phyloP scores from a whole-genome alignment of 2,797 vertebrate species.

The Sphenodon punctatus region DNA sequence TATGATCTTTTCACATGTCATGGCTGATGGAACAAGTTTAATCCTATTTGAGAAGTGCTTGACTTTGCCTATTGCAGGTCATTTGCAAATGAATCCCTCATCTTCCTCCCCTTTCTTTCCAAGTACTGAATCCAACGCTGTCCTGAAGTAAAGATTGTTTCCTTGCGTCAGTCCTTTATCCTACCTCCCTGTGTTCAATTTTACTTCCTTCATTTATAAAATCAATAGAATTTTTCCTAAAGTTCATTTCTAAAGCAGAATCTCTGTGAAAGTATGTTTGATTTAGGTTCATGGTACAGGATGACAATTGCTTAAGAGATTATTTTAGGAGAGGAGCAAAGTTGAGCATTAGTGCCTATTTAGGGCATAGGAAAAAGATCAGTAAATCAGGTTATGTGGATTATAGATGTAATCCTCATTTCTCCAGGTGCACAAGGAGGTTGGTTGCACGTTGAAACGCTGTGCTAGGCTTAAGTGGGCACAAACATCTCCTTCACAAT shows the following conservation, averaged over 20 bases:
- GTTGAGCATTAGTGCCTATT: neutral
- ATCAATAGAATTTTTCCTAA: slow-evolving; percentile 18
- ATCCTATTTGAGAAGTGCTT: slow-evolving; percentile 48
- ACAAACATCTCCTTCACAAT: too few species aligned
- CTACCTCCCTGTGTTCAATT: slow-evolving; percentile 1
- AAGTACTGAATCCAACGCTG: neutral
- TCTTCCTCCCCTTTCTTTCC: neutral
- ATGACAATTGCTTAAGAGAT: neutral
- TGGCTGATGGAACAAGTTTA: slow-evolving; percentile 57
- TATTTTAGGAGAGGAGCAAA: neutral
- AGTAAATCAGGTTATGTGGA: rapidly evolving
- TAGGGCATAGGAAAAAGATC: neutral
- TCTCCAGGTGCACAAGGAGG: too few species aligned
- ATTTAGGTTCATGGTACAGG: neutral
- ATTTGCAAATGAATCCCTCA: slow-evolving; percentile 42
- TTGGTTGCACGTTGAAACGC: too few species aligned
- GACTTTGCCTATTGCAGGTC: slow-evolving; percentile 43
- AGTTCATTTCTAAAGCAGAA: slow-evolving; percentile 12
- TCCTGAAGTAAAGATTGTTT: slow-evolving; percentile 16
- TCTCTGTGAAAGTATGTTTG: neutral
- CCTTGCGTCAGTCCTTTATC: neutral
- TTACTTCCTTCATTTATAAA: slow-evolving; percentile 42
- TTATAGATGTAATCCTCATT: too few species aligned
- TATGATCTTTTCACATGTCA: slow-evolving; percentile 43
- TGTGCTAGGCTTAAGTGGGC: too few species aligned